A percentile compares a stretch with the other conserved stretches of the same genome.
phyloP scores from a whole-genome alignment of 2,113 vertebrate genomes.

The Eubucco bourcierii region DNA sequence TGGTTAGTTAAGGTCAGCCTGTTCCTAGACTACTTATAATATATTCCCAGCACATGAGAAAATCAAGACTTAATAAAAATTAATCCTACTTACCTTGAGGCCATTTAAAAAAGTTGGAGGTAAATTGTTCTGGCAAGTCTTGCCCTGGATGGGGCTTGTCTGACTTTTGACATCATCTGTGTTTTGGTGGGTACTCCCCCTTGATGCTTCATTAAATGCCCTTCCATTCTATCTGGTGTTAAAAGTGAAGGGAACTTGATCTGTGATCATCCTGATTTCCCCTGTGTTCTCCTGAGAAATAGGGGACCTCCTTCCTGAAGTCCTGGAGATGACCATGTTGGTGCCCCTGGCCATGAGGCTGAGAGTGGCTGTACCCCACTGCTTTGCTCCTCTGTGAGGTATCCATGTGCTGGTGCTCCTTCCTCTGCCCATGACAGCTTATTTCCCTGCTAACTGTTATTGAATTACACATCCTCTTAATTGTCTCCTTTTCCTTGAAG shows the following conservation, averaged over 20 bases:
- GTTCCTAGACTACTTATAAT: not conserved
- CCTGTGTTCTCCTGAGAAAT: not conserved
- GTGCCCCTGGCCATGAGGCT: not conserved
- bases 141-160: not conserved
- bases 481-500: conserved; percentile 55
- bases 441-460: conserved; percentile 44
- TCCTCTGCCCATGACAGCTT: conserved; percentile 12
- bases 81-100: not conserved
- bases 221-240: not conserved
- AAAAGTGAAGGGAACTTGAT: not conserved
- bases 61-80: not conserved
- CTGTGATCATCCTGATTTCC: not conserved
- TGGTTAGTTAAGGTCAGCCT: not conserved
- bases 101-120: not conserved
- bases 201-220: not conserved
- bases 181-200: not conserved
- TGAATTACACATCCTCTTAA: conserved; percentile 45
- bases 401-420: not conserved
- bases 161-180: not conserved
- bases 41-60: not conserved
- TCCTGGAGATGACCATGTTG: not conserved
- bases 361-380: accelerated
- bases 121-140: not conserved
- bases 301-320: not conserved
- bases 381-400: not conserved